Evolutionary conservation across 2,888 invertebrate genomes (phyloP), one percentile per base, ranked within the genome.

Genomic region (Galerucella calmariensis): DNA sequence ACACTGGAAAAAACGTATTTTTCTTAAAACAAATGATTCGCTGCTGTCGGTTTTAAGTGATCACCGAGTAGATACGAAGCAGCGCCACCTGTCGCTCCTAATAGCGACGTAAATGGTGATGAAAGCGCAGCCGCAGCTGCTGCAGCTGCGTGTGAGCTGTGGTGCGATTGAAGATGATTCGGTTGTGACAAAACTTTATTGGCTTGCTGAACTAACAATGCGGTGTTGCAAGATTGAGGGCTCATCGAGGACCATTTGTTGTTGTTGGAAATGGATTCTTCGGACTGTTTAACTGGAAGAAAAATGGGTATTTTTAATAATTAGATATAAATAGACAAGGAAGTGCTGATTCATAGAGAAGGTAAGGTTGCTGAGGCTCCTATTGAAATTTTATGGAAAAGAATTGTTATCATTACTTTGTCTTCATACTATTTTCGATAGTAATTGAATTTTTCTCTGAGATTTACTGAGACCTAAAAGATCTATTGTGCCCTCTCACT

Each of bases 21-120:
- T 46, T 63, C 69, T 90, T 91, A 91, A 88, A 91, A 91, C 85
- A 91, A 89, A 87, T 91, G 91, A 87, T 91, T 91, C 79, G 90
- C 88, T 71, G 90, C 89, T 75, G 90, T 88, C 16, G 91, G 90
- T 79, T 91, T 91, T 78, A 91, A 88, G 82, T 91, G 91, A 84
- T 91, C 91, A 35, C 91, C 91, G 72, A 91, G 88, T 61, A 91
- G 88, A 83, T 91, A 91, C 82, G 90, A 90, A 76, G 91, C 91
- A 10, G 88, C 87, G 46, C 87, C 85, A 65, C 90, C 90, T 56
- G 90, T 89, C 58, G 90, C 90, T 61, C 90, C 89, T 66, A 91
- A 88, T 67, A 91, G 87, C 63, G 86, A 88, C 78, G 89, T 91
- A 87, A 89, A 92, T 83, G 90, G 91, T 61, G 89, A 90, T 78